A percentile compares a stretch with the other conserved stretches of the same genome.
Evolutionary conservation across 2,888 invertebrate genomes (phyloP).

Genomic region (Mayetiola destructor): DNA sequence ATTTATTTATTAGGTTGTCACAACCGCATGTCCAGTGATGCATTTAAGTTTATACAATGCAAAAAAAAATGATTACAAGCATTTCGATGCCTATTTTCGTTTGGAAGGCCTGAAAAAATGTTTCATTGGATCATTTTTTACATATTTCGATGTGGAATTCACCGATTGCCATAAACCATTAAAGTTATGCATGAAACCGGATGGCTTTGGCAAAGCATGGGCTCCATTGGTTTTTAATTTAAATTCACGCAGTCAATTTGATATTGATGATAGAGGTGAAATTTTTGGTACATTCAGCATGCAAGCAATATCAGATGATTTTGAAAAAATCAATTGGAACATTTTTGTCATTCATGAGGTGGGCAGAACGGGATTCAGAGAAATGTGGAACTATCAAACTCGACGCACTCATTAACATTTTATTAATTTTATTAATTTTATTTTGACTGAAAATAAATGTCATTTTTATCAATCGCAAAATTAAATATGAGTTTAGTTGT

Average conservation of each 20-base stretch:
- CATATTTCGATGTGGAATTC: not conserved
- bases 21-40: not conserved
- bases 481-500: too few species aligned
- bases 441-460: too few species aligned
- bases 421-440: too few species aligned
- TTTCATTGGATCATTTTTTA: not conserved
- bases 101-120: not conserved
- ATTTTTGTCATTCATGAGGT: not conserved
- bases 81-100: not conserved
- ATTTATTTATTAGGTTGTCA: not conserved
- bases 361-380: not conserved
- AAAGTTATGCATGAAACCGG: not conserved
- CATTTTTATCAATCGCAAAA: too few species aligned
- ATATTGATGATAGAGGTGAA: not conserved
- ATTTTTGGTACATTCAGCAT: not conserved
- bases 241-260: not conserved
- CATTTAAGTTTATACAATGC: not conserved
- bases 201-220: not conserved
- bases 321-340: not conserved
- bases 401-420: not conserved
- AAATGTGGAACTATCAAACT: not conserved
- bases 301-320: not conserved
- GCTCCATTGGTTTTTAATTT: not conserved
- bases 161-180: not conserved
- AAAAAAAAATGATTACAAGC: not conserved